These are phyloP conservation scores for Apodemus speciosus DNA, from an alignment of 2,113 vertebrate species.

Conservation along the genomic window DNA sequence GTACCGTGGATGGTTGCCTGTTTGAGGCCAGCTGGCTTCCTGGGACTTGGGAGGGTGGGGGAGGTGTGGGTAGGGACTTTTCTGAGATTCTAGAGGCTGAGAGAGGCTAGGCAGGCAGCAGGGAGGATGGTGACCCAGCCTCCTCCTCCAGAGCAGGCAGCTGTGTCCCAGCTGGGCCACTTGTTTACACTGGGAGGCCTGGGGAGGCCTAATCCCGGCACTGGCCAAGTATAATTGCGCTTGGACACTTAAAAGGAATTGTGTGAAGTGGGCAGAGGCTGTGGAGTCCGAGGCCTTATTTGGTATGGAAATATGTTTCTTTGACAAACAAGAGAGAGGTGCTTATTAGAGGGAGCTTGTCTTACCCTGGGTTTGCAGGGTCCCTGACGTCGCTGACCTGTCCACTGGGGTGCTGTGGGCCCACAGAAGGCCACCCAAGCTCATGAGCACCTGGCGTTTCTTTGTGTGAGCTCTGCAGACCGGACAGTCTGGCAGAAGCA, in stretches of 20 bases:
- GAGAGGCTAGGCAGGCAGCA: neutral
- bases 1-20: neutral
- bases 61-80: neutral
- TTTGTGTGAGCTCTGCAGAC: neutral
- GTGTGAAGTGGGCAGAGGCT: constrained; percentile 64
- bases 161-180: constrained; percentile 73
- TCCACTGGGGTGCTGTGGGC: neutral
- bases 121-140: neutral
- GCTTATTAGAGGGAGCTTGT: neutral
- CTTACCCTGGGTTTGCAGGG: neutral
- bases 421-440: accelerated
- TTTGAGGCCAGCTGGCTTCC: accelerated
- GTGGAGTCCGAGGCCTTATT: constrained; percentile 69
- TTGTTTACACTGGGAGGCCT: constrained; percentile 57
- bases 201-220: neutral
- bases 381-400: no score
- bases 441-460: neutral
- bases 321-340: constrained; percentile 29
- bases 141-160: constrained; percentile 46
- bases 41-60: neutral
- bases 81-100: neutral
- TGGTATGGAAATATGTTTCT: constrained; percentile 76
- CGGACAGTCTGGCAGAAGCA: neutral
- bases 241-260: constrained; percentile 77
- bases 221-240: constrained; percentile 64